phyloP scores from a whole-genome alignment of 2,888 invertebrate genomes.

The Yponomeuta cagnagella region DNA sequence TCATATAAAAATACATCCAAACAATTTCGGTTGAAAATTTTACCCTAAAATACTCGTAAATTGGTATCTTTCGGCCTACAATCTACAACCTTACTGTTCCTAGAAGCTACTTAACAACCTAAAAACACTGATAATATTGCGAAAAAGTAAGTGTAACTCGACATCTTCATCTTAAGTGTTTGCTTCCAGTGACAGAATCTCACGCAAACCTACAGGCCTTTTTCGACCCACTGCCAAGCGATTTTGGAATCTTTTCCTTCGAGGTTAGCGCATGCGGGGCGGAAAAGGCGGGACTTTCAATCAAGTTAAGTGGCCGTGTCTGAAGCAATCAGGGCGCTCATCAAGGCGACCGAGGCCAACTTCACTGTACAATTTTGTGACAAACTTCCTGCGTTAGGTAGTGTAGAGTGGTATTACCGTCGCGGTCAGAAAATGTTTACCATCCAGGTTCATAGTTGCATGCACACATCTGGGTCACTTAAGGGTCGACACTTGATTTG shows the following conservation, averaged over 20 bases:
- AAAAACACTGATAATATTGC: not conserved
- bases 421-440: not conserved
- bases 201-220: not conserved
- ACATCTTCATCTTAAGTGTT: not conserved
- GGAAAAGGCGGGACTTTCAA: not conserved
- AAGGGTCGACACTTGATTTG: too few species aligned
- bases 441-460: too few species aligned
- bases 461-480: too few species aligned
- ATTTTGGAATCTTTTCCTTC: not conserved
- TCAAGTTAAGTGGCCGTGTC: constrained; percentile 1
- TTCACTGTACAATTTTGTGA: not conserved
- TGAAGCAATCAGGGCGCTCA: not conserved
- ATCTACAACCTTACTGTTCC: too few species aligned
- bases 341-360: not conserved
- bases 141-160: not conserved
- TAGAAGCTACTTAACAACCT: not conserved
- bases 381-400: not conserved
- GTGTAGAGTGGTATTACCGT: not conserved
- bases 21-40: too few species aligned
- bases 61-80: too few species aligned
- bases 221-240: not conserved
- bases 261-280: not conserved
- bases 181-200: not conserved
- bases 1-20: too few species aligned
- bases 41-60: too few species aligned